phyloP scores from a whole-genome alignment of 2,888 invertebrate genomes.

The Lordiphosa andalusiaca region DNA sequence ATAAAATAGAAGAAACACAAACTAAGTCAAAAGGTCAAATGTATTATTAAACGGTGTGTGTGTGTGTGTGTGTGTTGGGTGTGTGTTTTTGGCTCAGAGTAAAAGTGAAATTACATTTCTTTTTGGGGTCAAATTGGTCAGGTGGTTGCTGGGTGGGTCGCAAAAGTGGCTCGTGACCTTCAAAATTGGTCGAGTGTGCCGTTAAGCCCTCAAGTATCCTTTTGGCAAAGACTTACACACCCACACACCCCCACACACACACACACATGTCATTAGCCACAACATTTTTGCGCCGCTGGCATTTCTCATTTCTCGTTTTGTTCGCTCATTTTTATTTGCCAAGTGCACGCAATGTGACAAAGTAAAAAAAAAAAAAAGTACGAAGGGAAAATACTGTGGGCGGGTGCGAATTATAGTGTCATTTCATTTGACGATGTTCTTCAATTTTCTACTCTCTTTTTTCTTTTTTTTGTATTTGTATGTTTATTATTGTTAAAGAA shows the following conservation, averaged over 20 bases:
- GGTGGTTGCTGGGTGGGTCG: conserved; percentile 34
- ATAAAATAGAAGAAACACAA: conserved; percentile 3
- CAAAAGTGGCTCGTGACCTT: conserved; percentile 51
- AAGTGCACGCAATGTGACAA: conserved; percentile 69
- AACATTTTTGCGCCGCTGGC: conserved; percentile 54
- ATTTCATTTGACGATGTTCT: too few relatives aligned
- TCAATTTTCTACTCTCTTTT: too few relatives aligned
- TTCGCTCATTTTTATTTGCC: conserved; percentile 54
- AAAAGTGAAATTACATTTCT: conserved; percentile 42
- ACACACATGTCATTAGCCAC: conserved; percentile 57
- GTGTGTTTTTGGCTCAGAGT: conserved; percentile 41
- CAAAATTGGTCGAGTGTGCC: conserved; percentile 56
- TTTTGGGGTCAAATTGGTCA: conserved; percentile 60
- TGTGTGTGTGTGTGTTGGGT: conserved; percentile 28
- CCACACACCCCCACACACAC: conserved; percentile 13
- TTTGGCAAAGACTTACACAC: conserved; percentile 39
- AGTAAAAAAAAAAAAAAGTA: conserved; percentile 6
- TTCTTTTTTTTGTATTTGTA: too few relatives aligned
- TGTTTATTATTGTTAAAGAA: too few relatives aligned
- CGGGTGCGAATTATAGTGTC: too few relatives aligned
- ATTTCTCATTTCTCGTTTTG: conserved; percentile 29
- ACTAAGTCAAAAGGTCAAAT: conserved; percentile 70
- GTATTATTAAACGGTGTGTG: conserved; percentile 46
- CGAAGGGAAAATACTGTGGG: too few relatives aligned
- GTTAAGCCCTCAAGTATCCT: conserved; percentile 62